These are phyloP conservation scores for Charina bottae DNA, from an alignment of 2,113 vertebrate genomes.

Conservation along the genomic window DNA sequence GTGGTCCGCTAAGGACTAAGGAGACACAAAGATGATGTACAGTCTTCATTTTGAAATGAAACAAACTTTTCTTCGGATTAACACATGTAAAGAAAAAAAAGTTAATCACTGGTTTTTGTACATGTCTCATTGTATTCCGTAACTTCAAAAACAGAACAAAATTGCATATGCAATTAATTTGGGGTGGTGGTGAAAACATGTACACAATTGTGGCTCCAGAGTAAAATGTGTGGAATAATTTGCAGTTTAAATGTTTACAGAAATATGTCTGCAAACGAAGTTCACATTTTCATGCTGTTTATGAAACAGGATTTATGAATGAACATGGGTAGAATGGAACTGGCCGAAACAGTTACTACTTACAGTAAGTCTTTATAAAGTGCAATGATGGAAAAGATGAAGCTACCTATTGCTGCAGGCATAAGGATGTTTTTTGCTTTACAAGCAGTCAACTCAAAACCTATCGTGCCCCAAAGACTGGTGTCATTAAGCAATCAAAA, in stretches of 20 bases:
- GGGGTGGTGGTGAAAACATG: neutral
- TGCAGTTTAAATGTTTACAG: neutral
- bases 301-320: neutral
- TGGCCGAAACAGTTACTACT: neutral
- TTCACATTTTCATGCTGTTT: neutral
- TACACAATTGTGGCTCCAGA: neutral
- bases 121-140: neutral
- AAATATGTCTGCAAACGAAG: neutral
- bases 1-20: neutral
- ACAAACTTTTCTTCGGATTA: neutral
- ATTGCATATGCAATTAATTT: neutral
- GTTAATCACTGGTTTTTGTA: neutral
- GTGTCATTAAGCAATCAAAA: neutral
- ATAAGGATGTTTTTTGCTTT: neutral
- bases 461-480: neutral
- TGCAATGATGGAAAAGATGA: neutral
- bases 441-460: neutral
- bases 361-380: neutral
- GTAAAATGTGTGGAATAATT: neutral
- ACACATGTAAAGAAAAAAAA: neutral
- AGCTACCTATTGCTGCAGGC: neutral
- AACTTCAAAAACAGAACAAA: neutral
- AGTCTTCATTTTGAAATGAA: neutral
- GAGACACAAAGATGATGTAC: neutral
- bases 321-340: neutral